phyloP scores from a whole-genome alignment of 2,797 vertebrate species.

The Intellagama lesueurii region DNA sequence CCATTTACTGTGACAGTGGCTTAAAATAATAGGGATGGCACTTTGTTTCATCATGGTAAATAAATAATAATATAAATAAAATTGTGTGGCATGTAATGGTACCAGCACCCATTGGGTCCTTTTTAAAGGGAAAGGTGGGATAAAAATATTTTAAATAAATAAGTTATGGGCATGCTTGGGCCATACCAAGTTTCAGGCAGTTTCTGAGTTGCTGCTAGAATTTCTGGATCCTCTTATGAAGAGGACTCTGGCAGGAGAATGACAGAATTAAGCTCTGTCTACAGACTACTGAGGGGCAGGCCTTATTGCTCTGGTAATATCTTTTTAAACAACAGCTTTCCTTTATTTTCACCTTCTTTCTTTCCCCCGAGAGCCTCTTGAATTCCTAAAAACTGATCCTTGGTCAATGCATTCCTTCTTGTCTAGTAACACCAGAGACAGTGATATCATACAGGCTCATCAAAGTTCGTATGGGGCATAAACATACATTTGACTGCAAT shows the following conservation, averaged over 20 bases:
- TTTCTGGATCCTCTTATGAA: no score
- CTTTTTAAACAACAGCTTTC: background rate
- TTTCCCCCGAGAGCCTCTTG: background rate
- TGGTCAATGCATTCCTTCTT: background rate
- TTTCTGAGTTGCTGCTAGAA: no score
- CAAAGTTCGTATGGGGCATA: background rate
- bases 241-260: background rate
- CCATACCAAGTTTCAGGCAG: no score
- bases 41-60: no score
- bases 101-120: no score
- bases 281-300: background rate
- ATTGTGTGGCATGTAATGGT: no score
- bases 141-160: no score
- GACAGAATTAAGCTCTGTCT: background rate
- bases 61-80: no score
- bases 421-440: background rate
- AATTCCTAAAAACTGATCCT: background rate
- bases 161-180: no score
- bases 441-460: background rate
- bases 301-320: background rate
- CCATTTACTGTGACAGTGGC: background rate
- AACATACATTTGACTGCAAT: background rate
- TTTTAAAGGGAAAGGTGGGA: no score
- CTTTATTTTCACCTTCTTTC: background rate
- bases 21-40: no score